A percentile compares a stretch with the other conserved stretches of the same genome.
These are phyloP conservation scores for Apamea anceps DNA, from an alignment of 2,888 invertebrate genomes.

Conservation along the genomic window DNA sequence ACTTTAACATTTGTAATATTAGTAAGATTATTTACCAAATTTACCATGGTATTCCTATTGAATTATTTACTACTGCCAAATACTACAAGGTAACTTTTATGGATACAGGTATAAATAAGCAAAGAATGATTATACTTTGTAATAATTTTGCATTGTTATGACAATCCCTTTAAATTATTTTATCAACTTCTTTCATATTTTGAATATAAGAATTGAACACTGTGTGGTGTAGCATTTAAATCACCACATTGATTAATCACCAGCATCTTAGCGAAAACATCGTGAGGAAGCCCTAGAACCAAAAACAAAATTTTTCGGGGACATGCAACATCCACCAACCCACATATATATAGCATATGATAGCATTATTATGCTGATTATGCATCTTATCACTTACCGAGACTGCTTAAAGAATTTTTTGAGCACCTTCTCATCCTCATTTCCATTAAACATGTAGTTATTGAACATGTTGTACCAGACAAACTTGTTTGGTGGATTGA, in stretches of 20 bases:
- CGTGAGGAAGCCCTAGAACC: background rate
- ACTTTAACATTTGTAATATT: background rate
- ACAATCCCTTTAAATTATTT: background rate
- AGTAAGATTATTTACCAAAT: background rate
- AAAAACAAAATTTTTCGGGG: background rate
- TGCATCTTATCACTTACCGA: constrained; percentile 78
- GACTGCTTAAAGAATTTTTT: constrained; percentile 91
- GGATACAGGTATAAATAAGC: background rate
- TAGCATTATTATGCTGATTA: background rate
- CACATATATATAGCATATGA: too few species aligned
- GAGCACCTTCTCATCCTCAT: constrained; percentile 89
- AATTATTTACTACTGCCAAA: constrained; percentile 41
- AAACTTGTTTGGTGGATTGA: constrained; percentile 92
- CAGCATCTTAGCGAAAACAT: too few species aligned
- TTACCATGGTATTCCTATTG: background rate
- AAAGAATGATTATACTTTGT: background rate
- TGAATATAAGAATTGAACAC: background rate
- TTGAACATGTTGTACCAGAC: constrained; percentile 98
- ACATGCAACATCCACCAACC: background rate
- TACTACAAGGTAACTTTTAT: background rate
- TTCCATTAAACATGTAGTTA: constrained; percentile 94
- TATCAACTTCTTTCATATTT: too few species aligned
- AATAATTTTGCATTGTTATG: background rate
- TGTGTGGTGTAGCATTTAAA: background rate
- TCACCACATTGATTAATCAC: background rate